Conservation (phyloP, 1,140 invertebrate genomes). For the Argopecten irradians region DNA sequence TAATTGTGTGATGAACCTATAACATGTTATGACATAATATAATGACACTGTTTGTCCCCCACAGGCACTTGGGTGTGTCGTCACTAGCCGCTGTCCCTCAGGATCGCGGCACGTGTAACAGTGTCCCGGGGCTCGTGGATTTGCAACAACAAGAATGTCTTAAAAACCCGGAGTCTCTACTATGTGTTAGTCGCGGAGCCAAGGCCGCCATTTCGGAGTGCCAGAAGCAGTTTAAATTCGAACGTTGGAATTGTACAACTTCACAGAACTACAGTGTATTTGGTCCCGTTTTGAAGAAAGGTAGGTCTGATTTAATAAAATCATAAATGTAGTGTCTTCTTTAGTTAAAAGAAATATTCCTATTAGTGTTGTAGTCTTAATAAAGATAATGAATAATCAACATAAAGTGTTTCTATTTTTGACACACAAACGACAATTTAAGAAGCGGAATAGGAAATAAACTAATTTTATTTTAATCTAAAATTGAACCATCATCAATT, state of each 20-base stretch:
- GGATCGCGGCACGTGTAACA: constrained; percentile 77
- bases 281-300: constrained; percentile 88
- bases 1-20: background rate
- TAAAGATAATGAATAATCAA: no score
- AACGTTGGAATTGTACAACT: constrained; percentile 76
- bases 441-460: no score
- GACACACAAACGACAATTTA: no score
- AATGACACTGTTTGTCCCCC: background rate
- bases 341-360: no score
- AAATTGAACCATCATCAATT: no score
- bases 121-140: constrained; percentile 75
- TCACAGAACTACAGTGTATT: constrained; percentile 80
- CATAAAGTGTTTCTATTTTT: no score
- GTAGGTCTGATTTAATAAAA: constrained; percentile 77
- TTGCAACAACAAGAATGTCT: constrained; percentile 69
- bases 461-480: no score
- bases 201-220: constrained; percentile 73
- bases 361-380: no score
- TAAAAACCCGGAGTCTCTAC: constrained; percentile 72
- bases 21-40: background rate
- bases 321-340: no score
- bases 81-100: constrained; percentile 69
- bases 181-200: constrained; percentile 70
- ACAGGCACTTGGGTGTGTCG: constrained; percentile 80
- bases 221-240: constrained; percentile 72